A percentile compares a stretch with the other conserved stretches of the same genome.
These are phyloP conservation scores for Dicentrarchus labrax DNA, from an alignment of 2,113 vertebrate genomes.

Conservation along the genomic window DNA sequence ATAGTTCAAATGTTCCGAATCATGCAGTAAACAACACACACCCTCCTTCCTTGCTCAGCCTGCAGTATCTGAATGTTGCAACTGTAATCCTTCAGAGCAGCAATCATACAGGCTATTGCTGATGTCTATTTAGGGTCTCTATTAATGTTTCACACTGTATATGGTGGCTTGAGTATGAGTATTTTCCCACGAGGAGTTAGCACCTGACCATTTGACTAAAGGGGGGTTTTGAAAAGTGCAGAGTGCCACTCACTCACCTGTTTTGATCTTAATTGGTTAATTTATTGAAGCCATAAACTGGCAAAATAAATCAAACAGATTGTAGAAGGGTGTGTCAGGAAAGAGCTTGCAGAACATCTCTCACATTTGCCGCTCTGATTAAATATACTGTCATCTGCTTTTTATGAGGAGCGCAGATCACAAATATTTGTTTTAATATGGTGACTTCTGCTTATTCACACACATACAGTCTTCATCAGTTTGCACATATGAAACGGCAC, in stretches of 20 bases:
- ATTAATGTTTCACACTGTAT: conserved; percentile 49
- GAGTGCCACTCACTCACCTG: conserved; percentile 12
- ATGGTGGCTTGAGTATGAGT: conserved; percentile 32
- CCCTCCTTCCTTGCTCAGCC: conserved; percentile 41
- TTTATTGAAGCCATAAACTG: conserved; percentile 22
- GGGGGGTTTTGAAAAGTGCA: conserved; percentile 22
- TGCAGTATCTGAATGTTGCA: conserved; percentile 34
- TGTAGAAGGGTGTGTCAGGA: background rate
- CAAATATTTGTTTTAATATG: conserved; percentile 46
- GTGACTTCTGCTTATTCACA: conserved; percentile 5
- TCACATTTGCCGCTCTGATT: conserved; percentile 1
- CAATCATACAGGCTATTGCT: conserved; percentile 17
- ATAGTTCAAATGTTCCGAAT: conserved; percentile 74
- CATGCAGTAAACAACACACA: conserved; percentile 71
- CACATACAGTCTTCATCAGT: background rate
- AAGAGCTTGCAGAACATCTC: background rate
- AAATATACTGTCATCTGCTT: conserved; percentile 29
- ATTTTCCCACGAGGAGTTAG: conserved; percentile 22
- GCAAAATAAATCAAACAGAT: conserved; percentile 1
- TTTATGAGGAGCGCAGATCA: conserved; percentile 11
- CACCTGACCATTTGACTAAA: conserved; percentile 32
- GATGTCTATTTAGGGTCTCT: conserved; percentile 34
- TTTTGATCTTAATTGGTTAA: conserved; percentile 4
- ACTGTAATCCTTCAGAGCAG: conserved; percentile 14
- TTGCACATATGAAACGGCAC: conserved; percentile 23